phyloP scores from a whole-genome alignment of 2,113 vertebrate genomes.

The Lophius piscatorius region DNA sequence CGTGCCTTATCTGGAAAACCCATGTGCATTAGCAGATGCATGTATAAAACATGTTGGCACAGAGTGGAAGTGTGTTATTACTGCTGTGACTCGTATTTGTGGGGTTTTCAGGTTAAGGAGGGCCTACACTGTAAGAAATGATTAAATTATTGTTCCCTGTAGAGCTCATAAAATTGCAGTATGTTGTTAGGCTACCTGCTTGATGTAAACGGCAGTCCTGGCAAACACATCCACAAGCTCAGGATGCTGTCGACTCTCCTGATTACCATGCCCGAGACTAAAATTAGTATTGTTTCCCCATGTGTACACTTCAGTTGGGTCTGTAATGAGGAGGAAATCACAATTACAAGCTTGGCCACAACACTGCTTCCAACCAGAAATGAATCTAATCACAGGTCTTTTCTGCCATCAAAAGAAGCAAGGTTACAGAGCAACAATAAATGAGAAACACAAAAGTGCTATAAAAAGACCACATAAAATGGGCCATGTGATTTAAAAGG shows the following conservation, averaged over 20 bases:
- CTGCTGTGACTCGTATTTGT: constrained; percentile 13
- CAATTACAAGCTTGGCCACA: constrained; percentile 14
- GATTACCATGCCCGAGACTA: constrained; percentile 94
- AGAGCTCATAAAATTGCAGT: constrained; percentile 21
- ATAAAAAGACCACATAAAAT: not conserved
- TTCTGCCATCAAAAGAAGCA: not conserved
- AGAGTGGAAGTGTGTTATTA: constrained; percentile 3
- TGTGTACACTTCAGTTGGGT: constrained; percentile 94
- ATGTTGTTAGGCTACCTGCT: constrained; percentile 84
- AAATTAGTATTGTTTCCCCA: constrained; percentile 98
- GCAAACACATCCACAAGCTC: constrained; percentile 94
- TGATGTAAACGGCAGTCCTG: constrained; percentile 89
- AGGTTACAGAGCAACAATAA: not conserved
- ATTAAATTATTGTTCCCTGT: not conserved
- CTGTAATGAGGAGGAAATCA: constrained; percentile 74
- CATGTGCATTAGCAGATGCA: constrained; percentile 13
- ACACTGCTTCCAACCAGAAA: not conserved
- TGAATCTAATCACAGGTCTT: not conserved
- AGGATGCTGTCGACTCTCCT: constrained; percentile 92
- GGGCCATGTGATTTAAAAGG: not conserved
- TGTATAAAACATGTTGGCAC: constrained; percentile 30
- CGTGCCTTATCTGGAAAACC: constrained; percentile 30
- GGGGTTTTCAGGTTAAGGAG: constrained; percentile 30
- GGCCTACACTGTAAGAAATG: constrained; percentile 24
- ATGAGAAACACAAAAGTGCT: not conserved